Percentiles rank a stretch among this genome's conserved stretches.
Conservation (phyloP, 2,113 vertebrate species). For the Esox niger region DNA sequence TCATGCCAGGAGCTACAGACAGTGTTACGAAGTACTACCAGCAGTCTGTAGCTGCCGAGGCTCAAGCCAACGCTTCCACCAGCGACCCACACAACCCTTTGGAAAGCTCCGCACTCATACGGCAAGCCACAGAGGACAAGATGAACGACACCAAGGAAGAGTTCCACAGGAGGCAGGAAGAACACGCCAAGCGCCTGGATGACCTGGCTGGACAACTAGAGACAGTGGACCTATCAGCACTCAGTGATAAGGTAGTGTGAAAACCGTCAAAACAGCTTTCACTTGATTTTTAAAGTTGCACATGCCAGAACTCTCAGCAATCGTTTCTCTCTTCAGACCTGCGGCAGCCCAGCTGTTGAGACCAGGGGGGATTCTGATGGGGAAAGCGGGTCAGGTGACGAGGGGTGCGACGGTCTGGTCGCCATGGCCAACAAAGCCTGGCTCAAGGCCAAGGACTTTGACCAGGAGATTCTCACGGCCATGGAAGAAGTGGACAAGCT, state of each 20-base stretch:
- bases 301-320: background rate
- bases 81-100: constrained; percentile 65
- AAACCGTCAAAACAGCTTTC: too few relatives aligned
- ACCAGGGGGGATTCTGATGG: constrained; percentile 78
- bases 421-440: constrained; percentile 74
- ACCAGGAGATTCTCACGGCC: constrained; percentile 82
- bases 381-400: constrained; percentile 80
- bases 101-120: constrained; percentile 71
- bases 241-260: constrained; percentile 74
- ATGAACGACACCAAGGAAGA: constrained; percentile 74
- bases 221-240: constrained; percentile 83
- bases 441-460: constrained; percentile 83
- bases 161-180: constrained; percentile 80
- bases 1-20: constrained; percentile 81
- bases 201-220: constrained; percentile 89
- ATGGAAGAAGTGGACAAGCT: constrained; percentile 93
- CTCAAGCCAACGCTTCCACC: constrained; percentile 82
- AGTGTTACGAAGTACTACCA: constrained; percentile 88
- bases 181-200: constrained; percentile 84
- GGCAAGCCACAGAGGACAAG: constrained; percentile 78
- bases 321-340: constrained; percentile 71
- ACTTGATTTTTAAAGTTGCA: too few relatives aligned
- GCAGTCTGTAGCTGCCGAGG: constrained; percentile 85
- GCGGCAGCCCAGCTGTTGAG: constrained; percentile 78
- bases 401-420: constrained; percentile 81